phyloP scores from a whole-genome alignment of 2,797 vertebrate species.

The Platyrinchus mystaceus region DNA sequence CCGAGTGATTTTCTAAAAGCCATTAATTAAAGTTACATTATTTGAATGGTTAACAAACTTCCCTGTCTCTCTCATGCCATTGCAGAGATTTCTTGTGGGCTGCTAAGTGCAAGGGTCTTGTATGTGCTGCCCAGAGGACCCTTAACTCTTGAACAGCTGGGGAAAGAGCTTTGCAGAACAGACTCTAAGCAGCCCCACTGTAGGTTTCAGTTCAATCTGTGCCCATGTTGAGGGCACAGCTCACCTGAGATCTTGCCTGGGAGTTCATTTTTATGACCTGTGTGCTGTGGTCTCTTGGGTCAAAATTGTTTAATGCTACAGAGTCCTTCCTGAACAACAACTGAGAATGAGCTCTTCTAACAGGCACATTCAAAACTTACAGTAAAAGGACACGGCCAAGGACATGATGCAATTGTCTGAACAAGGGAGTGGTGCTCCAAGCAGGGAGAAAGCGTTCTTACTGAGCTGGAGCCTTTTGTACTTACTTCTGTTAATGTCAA shows the following conservation, averaged over 20 bases:
- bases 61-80: background rate
- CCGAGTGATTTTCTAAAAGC: background rate
- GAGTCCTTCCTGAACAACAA: background rate
- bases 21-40: background rate
- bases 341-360: background rate
- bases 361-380: background rate
- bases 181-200: background rate
- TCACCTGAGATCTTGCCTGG: background rate
- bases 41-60: background rate
- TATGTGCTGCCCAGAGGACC: background rate
- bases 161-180: background rate
- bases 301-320: background rate
- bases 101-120: background rate
- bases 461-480: background rate
- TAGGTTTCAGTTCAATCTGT: background rate
- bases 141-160: background rate
- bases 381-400: background rate
- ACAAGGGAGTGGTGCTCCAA: background rate
- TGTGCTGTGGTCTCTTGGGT: background rate
- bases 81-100: background rate
- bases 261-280: background rate
- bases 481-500: background rate
- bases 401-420: background rate
- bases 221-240: background rate
- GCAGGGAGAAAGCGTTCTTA: background rate